Evolutionary conservation across 2,797 vertebrate genomes (phyloP), one percentile per base, ranked within the genome.

Genomic region (Leptodactylus fallax): DNA sequence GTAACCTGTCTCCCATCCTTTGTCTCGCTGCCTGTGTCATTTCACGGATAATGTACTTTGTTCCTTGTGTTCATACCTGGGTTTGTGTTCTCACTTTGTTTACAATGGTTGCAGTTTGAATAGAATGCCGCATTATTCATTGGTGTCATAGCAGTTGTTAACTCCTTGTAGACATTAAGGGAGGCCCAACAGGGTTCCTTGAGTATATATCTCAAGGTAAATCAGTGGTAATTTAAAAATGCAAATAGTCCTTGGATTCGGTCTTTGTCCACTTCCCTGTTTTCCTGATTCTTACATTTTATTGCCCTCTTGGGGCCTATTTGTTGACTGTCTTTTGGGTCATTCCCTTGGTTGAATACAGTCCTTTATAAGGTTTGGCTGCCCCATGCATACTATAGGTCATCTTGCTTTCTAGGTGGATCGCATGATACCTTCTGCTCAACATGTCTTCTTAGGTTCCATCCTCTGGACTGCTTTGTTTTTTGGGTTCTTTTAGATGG

Each of bases 21-120:
- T 79, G 87, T 83, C 53, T 88, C 9, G 55, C 36, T 11, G 80
- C 6, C 72, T 58, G 56, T 76, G 76, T 47, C 60, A 17, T 61
- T 85, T 88, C 77, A 85, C 67, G 82, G 65, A 81, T 85, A 74
- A 81, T 65, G 83, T 56, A 23, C 81, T 85, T 81, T 85, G 78
- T 85, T 56, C 74, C 21, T 63, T 58, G 23, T 55, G n/a, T 69
- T 53, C 82, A 74, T 85, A 85, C 87, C 83, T 49, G 87, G 51
- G 55, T 53, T 85, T 74, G 67, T 82, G 23, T 81, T 72, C 16
- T 81, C 45, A 36, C 17, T 21, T 12, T 79, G 51, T 86, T 69
- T 71, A 83, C 81, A 69, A 67, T 78, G 58, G 14, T 56, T 17
- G n/a, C 49, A 53, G 45, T n/a, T 14, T 7, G 56, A 51, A 58